A percentile compares a stretch with the other conserved stretches of the same genome.
Conservation (phyloP, 2,113 vertebrate species). For the Mungos mungo region DNA sequence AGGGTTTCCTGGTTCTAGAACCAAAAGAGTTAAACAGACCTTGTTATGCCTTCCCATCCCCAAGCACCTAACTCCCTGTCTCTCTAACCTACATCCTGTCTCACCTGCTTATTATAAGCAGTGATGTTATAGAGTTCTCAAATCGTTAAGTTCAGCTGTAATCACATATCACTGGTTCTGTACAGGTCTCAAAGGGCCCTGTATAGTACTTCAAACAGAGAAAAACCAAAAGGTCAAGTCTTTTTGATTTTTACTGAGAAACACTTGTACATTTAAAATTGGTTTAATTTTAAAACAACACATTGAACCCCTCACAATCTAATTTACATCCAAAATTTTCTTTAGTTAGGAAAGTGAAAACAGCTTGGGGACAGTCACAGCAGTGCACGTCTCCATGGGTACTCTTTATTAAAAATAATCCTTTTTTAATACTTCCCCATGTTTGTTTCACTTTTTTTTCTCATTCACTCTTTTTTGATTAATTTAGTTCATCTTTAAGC, state of each 20-base stretch:
- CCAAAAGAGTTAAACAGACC: slow-evolving; percentile 34
- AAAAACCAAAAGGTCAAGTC: background rate
- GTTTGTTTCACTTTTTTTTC: background rate
- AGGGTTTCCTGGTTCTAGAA: slow-evolving; percentile 27
- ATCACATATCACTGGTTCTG: slow-evolving; percentile 24
- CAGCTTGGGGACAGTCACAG: background rate
- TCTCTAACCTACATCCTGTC: background rate
- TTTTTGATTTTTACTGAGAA: slow-evolving; percentile 47
- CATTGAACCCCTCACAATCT: background rate
- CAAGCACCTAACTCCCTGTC: background rate
- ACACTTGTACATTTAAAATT: slow-evolving; percentile 18
- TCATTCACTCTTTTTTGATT: background rate
- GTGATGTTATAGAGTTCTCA: background rate
- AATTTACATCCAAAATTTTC: slow-evolving; percentile 7
- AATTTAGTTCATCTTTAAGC: background rate
- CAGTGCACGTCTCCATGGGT: background rate
- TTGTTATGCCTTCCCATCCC: background rate
- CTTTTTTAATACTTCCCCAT: background rate
- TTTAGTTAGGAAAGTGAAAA: background rate
- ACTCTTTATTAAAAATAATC: slow-evolving; percentile 22
- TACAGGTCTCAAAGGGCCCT: background rate
- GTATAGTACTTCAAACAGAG: background rate
- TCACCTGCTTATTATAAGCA: slow-evolving; percentile 41
- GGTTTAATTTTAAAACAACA: slow-evolving; percentile 31
- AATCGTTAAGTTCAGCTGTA: slow-evolving; percentile 27